Conservation (phyloP, 2,113 vertebrate species). For the Boleophthalmus pectinirostris region DNA sequence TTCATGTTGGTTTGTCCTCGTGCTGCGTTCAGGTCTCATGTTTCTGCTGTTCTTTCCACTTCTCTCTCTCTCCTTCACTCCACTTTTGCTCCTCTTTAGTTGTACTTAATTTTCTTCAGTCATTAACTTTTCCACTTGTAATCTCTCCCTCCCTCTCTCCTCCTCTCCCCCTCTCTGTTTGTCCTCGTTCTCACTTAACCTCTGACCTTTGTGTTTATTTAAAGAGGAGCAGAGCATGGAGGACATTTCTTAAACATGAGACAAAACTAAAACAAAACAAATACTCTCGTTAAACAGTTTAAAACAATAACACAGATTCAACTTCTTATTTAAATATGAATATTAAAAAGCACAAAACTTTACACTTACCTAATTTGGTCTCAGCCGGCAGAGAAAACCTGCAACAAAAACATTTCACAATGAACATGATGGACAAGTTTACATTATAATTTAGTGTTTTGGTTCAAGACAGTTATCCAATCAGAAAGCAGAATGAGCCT, state of each 20-base stretch:
- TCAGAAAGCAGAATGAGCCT: too few species aligned
- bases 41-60: conserved; percentile 40
- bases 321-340: not conserved
- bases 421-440: too few species aligned
- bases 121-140: too few species aligned
- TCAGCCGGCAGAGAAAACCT: conserved; percentile 2
- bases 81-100: too few species aligned
- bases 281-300: not conserved
- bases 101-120: too few species aligned
- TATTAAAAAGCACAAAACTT: not conserved
- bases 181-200: conserved; percentile 12
- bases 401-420: conserved; percentile 11
- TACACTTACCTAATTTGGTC: conserved; percentile 40
- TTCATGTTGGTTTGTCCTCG: not conserved
- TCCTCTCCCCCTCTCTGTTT: not conserved
- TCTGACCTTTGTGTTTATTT: conserved; percentile 22
- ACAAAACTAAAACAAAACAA: not conserved
- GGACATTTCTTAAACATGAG: conserved; percentile 12
- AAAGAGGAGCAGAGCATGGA: not conserved
- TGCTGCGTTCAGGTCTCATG: conserved; percentile 24
- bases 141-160: not conserved
- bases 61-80: not conserved
- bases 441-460: too few species aligned
- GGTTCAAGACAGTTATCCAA: too few species aligned
- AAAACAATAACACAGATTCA: not conserved